Conservation (phyloP, 1,140 invertebrate species). For the Penaeus japonicus region DNA sequence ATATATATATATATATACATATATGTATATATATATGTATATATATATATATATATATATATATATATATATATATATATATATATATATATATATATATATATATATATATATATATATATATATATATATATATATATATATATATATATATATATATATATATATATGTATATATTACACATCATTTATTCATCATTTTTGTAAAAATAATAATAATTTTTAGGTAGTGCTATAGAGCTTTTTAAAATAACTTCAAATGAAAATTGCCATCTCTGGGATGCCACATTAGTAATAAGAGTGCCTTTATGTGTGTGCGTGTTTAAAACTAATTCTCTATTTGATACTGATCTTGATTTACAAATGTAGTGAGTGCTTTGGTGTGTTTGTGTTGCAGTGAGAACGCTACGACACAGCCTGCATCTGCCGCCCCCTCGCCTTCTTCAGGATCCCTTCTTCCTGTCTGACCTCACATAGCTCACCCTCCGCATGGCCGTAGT, state of each 20-base stretch:
- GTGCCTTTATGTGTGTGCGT: too few species aligned
- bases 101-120: conserved; percentile 23
- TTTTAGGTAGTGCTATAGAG: too few species aligned
- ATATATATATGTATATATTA: conserved; percentile 1
- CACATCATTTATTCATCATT: too few species aligned
- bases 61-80: neutral
- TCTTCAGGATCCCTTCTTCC: conserved; percentile 44
- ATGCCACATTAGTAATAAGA: too few species aligned
- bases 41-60: neutral
- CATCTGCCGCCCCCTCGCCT: conserved; percentile 48
- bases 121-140: conserved; percentile 15
- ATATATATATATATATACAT: neutral
- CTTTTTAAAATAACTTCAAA: too few species aligned
- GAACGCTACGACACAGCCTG: conserved; percentile 51
- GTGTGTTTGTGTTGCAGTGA: conserved; percentile 51
- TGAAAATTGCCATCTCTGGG: too few species aligned
- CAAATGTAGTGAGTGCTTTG: conserved; percentile 10
- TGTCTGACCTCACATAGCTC: conserved; percentile 48
- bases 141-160: conserved; percentile 14
- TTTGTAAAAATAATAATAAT: too few species aligned
- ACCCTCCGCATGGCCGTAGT: conserved; percentile 38
- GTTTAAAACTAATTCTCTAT: neutral
- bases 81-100: neutral
- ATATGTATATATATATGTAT: neutral
- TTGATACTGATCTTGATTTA: conserved; percentile 6